Conservation (phyloP, 2,797 vertebrate genomes). For the Oreortyx pictus region DNA sequence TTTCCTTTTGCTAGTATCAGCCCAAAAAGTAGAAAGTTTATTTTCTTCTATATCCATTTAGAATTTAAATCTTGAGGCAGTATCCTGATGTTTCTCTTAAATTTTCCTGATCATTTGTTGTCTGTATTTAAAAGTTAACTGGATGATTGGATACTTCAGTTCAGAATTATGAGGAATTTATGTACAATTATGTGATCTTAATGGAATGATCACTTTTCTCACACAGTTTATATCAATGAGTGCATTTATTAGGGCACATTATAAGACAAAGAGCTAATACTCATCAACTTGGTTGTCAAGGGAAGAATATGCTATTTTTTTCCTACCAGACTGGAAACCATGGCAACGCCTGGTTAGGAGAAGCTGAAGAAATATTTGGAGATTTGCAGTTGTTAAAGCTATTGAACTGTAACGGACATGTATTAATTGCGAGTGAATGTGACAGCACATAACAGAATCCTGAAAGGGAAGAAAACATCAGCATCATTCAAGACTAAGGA, state of each 20-base stretch:
- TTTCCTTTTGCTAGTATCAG: not conserved
- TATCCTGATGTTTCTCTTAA: not conserved
- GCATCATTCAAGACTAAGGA: slow-evolving; percentile 78
- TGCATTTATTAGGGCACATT: not conserved
- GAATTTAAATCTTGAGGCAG: not conserved
- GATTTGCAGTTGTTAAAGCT: slow-evolving; percentile 81
- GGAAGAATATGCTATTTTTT: slow-evolving; percentile 49
- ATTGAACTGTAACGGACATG: slow-evolving; percentile 88
- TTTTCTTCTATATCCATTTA: not conserved
- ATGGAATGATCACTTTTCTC: not conserved
- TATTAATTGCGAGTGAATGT: slow-evolving; percentile 92
- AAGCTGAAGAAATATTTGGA: slow-evolving; percentile 79
- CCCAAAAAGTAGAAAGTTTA: not conserved
- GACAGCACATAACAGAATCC: slow-evolving; percentile 84
- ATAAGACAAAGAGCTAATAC: slow-evolving; percentile 34
- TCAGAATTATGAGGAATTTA: not conserved
- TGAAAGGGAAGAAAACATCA: slow-evolving; percentile 73
- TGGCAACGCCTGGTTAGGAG: slow-evolving; percentile 85
- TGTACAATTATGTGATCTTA: not conserved
- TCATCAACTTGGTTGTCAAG: slow-evolving; percentile 67
- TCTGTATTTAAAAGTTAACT: not conserved
- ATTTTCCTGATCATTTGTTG: not conserved
- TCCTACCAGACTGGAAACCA: slow-evolving; percentile 74
- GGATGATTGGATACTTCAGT: not conserved
- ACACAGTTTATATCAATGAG: not conserved